Conservation (phyloP, 2,113 vertebrate genomes). For the Phoenicopterus ruber region DNA sequence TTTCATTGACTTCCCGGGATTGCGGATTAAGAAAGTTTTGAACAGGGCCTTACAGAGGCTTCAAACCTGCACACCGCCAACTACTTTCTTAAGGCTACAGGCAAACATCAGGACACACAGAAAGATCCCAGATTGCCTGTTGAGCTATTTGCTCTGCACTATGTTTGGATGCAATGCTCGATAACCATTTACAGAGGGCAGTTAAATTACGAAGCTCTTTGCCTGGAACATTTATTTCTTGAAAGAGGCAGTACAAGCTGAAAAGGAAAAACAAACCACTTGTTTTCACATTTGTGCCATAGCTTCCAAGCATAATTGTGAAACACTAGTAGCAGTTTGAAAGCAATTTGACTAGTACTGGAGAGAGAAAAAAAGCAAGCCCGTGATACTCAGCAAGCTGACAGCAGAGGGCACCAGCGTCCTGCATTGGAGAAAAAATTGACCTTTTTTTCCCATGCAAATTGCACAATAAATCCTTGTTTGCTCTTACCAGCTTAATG, state of each 20-base stretch:
- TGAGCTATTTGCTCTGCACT: background rate
- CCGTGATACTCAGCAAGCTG: background rate
- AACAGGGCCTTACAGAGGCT: background rate
- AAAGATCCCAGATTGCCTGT: background rate
- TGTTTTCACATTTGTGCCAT: background rate
- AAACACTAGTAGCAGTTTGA: background rate
- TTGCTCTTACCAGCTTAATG: conserved; percentile 10
- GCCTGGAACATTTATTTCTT: background rate
- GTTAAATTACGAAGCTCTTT: background rate
- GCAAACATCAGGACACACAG: background rate
- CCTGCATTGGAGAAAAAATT: conserved; percentile 35
- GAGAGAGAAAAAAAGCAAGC: background rate
- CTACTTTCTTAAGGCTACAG: background rate
- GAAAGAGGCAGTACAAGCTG: background rate
- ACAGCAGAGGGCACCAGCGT: conserved; percentile 76
- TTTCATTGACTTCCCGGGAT: background rate
- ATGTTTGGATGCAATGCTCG: accelerated
- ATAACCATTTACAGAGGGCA: background rate
- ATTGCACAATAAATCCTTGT: background rate
- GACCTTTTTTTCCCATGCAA: background rate
- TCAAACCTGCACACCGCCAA: background rate
- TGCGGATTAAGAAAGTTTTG: background rate
- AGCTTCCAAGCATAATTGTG: background rate
- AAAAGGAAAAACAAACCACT: background rate
- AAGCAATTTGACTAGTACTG: background rate